Evolutionary conservation across 2,113 vertebrate genomes (phyloP).

Genomic region (Hippocampus zosterae): DNA sequence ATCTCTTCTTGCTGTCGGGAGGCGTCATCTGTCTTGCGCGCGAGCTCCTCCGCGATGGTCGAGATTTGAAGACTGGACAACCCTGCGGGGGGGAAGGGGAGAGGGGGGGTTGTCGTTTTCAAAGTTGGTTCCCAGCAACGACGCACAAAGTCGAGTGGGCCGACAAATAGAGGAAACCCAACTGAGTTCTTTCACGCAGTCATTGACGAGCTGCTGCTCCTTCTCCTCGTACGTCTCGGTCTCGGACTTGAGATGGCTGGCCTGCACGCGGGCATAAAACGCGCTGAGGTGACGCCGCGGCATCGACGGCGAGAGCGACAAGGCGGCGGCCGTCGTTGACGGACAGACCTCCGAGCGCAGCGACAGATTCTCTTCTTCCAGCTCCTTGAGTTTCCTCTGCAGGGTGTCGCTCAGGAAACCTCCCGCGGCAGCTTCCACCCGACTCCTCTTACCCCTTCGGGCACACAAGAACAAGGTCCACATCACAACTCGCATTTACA

Average conservation of each 20-base stretch:
- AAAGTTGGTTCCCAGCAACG: neutral
- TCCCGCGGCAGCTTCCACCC: constrained; percentile 75
- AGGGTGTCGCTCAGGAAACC: constrained; percentile 85
- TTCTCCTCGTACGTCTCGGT: constrained; percentile 96
- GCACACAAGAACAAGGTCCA: neutral
- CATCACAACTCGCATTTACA: neutral
- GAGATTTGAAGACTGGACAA: constrained; percentile 91
- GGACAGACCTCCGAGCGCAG: constrained; percentile 86
- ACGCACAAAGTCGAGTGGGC: no score
- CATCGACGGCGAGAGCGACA: no score
- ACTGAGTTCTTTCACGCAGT: constrained; percentile 98
- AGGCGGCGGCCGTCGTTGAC: neutral
- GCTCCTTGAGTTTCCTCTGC: constrained; percentile 90
- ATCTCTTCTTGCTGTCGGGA: constrained; percentile 96
- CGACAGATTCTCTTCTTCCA: constrained; percentile 92
- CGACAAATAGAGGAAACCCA: constrained; percentile 50
- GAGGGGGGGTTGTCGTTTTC: neutral
- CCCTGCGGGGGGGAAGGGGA: constrained; percentile 69
- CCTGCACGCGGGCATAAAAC: constrained; percentile 64
- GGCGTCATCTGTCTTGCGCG: constrained; percentile 93
- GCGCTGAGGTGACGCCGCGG: no score
- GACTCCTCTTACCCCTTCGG: constrained; percentile 78
- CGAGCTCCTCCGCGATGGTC: constrained; percentile 87
- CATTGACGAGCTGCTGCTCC: constrained; percentile 94
- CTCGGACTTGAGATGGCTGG: constrained; percentile 91